A percentile compares a stretch with the other conserved stretches of the same genome.
Evolutionary conservation across 2,113 vertebrate genomes (phyloP).

Genomic region (Athene cunicularia): DNA sequence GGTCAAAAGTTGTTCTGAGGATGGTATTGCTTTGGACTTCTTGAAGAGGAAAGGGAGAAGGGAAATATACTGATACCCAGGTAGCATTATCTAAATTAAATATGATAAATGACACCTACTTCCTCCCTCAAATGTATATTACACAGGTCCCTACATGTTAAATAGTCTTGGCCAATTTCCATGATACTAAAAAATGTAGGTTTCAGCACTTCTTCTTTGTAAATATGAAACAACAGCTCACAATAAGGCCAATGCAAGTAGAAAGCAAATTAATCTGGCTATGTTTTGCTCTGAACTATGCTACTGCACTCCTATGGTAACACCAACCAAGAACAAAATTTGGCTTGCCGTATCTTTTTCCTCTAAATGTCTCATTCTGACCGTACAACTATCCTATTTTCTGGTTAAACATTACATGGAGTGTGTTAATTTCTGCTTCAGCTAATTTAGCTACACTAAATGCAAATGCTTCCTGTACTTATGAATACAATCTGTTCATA

Average conservation of each 20-base stretch:
- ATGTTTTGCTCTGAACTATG: neutral
- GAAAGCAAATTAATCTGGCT: neutral
- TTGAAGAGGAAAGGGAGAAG: neutral
- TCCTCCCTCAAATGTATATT: neutral
- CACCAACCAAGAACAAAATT: neutral
- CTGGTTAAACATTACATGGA: conserved; percentile 48
- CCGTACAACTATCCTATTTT: conserved; percentile 14
- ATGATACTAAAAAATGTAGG: neutral
- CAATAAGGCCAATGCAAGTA: neutral
- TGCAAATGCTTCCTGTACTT: conserved; percentile 69
- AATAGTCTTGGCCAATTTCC: neutral
- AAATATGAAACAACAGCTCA: neutral
- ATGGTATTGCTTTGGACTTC: neutral
- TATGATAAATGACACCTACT: neutral
- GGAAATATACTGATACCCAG: neutral
- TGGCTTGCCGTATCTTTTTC: neutral
- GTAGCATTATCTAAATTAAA: neutral
- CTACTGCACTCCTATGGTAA: neutral
- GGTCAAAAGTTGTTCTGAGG: neutral
- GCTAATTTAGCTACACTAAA: conserved; percentile 60
- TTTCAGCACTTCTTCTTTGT: neutral
- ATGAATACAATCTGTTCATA: conserved; percentile 69
- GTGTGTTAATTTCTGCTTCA: conserved; percentile 49
- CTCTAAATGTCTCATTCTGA: conserved; percentile 9
- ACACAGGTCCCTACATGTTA: neutral